phyloP scores from a whole-genome alignment of 30 jellyfish, hydroid and myxozoan genomes.

The Chrysaora quinquecirrha region DNA sequence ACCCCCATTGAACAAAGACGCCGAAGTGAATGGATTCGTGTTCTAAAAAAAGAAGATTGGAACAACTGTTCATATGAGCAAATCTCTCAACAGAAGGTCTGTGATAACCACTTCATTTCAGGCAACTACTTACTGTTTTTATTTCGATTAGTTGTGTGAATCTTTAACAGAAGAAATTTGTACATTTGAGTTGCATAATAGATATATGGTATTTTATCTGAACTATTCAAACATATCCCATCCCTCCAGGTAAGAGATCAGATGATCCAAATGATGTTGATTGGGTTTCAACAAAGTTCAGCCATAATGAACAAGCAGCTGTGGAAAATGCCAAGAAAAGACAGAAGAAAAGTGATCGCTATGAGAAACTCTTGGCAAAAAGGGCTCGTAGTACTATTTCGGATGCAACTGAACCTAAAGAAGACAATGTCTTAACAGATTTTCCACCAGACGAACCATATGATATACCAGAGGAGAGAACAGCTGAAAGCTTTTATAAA shows the following conservation, averaged over 20 bases:
- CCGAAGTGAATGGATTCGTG: conserved; percentile 67
- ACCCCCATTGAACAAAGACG: conserved; percentile 49
- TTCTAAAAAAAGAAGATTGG: conserved; percentile 47
- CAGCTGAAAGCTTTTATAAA: conserved; percentile 1
- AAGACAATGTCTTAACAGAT: neutral
- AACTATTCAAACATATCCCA: neutral
- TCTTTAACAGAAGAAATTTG: neutral
- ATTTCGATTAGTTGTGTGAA: neutral
- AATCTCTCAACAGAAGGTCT: conserved; percentile 42
- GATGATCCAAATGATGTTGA: conserved; percentile 12
- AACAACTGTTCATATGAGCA: conserved; percentile 38
- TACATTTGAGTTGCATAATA: neutral
- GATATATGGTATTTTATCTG: neutral
- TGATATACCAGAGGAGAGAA: neutral
- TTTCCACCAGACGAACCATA: neutral
- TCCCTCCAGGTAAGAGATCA: conserved; percentile 13
- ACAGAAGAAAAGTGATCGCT: neutral
- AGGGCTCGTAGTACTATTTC: neutral
- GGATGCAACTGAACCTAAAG: neutral
- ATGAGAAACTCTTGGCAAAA: conserved; percentile 12
- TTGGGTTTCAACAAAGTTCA: conserved; percentile 36
- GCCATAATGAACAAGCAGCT: conserved; percentile 16
- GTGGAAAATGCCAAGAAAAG: conserved; percentile 21
- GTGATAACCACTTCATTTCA: conserved; percentile 50
- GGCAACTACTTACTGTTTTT: conserved; percentile 7